Evolutionary conservation across 2,888 invertebrate genomes (phyloP).

Genomic region (Eurytoma californica): DNA sequence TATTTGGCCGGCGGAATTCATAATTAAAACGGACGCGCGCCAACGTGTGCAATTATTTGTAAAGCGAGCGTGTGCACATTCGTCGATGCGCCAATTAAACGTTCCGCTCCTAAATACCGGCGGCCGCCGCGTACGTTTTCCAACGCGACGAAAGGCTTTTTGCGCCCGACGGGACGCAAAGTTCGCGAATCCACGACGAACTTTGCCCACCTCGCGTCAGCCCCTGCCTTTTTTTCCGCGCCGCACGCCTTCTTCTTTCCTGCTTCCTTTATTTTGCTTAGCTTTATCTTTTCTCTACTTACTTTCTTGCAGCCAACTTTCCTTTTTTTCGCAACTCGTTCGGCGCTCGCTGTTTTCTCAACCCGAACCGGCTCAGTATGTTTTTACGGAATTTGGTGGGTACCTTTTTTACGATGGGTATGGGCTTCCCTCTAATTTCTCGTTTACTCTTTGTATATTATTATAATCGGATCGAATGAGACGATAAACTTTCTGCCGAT

Average conservation of each 20-base stretch:
- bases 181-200: constrained; percentile 26
- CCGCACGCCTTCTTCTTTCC: constrained; percentile 8
- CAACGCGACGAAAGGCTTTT: constrained; percentile 39
- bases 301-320: too few species aligned
- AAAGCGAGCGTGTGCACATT: constrained; percentile 4
- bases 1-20: not conserved
- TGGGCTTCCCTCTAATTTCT: too few species aligned
- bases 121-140: not conserved
- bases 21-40: constrained; percentile 47
- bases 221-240: constrained; percentile 13
- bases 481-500: too few species aligned
- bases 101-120: constrained; percentile 11
- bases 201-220: constrained; percentile 35
- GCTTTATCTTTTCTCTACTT: too few species aligned
- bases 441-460: too few species aligned
- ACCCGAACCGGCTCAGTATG: not conserved
- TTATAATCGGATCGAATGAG: too few species aligned
- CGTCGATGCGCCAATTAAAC: constrained; percentile 60
- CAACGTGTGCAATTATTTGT: constrained; percentile 39
- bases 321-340: not conserved
- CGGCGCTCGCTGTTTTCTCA: constrained; percentile 5
- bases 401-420: constrained; percentile 7
- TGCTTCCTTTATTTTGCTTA: not conserved
- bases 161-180: constrained; percentile 35
- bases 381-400: not conserved